Conservation (phyloP, 2,888 invertebrate genomes). For the Tachina fera region DNA sequence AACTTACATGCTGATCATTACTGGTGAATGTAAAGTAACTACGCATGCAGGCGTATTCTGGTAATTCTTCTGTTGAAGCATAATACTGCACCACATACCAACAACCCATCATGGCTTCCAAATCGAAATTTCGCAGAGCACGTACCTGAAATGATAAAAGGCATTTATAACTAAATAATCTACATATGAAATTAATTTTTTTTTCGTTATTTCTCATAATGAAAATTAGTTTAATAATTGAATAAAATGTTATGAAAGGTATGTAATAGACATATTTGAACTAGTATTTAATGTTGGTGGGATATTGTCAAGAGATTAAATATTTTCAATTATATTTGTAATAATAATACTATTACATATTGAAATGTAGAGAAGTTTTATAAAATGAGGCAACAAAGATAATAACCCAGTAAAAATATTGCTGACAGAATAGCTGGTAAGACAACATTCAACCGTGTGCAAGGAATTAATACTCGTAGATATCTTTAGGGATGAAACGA, state of each 20-base stretch:
- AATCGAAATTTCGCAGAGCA: slow-evolving; percentile 90
- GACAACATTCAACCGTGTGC: too few relatives aligned
- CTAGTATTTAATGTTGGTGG: background rate
- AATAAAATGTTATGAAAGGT: background rate
- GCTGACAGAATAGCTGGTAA: too few relatives aligned
- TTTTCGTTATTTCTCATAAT: slow-evolving; percentile 1
- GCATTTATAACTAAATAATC: slow-evolving; percentile 38
- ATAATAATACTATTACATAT: too few relatives aligned
- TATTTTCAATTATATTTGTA: too few relatives aligned
- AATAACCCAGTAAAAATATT: too few relatives aligned
- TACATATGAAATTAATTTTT: slow-evolving; percentile 16
- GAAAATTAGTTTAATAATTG: slow-evolving; percentile 21
- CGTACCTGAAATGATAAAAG: slow-evolving; percentile 84
- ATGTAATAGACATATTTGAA: background rate
- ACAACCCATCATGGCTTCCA: slow-evolving; percentile 90
- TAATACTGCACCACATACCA: slow-evolving; percentile 96
- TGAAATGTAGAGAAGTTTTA: too few relatives aligned
- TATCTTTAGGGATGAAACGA: too few relatives aligned
- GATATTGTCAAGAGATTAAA: background rate
- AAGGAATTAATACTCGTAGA: too few relatives aligned
- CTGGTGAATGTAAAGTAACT: slow-evolving; percentile 84
- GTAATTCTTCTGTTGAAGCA: slow-evolving; percentile 93
- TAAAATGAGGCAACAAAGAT: too few relatives aligned
- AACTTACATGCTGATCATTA: slow-evolving; percentile 81
- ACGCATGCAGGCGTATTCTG: slow-evolving; percentile 93